Percentiles rank a stretch among this genome's conserved stretches.
These are phyloP conservation scores for Linurgus olivaceus DNA, from an alignment of 2,797 vertebrate genomes.

Conservation along the genomic window DNA sequence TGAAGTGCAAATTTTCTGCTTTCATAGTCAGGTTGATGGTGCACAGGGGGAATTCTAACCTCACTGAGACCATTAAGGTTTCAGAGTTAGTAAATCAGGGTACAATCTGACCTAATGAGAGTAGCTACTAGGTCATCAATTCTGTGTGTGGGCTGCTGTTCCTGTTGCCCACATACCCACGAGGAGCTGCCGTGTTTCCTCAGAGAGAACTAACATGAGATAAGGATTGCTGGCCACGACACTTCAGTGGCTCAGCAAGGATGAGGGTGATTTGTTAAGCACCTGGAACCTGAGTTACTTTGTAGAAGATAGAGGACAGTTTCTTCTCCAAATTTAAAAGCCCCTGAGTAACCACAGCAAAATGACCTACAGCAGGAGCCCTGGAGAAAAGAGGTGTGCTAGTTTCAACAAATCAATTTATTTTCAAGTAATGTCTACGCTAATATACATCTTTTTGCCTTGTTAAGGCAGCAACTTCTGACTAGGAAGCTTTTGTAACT, in stretches of 20 bases:
- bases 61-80: not conserved
- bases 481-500: not conserved
- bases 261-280: not conserved
- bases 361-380: not conserved
- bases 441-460: not conserved
- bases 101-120: not conserved
- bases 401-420: not conserved
- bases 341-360: not conserved
- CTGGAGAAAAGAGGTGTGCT: not conserved
- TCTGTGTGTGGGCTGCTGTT: not conserved
- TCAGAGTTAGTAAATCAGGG: constrained; percentile 33
- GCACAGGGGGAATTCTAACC: not conserved
- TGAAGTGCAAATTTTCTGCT: not conserved
- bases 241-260: not conserved
- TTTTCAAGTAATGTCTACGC: not conserved
- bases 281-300: not conserved
- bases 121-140: not conserved
- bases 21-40: not conserved
- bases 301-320: not conserved
- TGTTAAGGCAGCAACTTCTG: not conserved
- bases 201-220: not conserved
- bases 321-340: not conserved
- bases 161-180: not conserved
- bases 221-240: not conserved
- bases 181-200: not conserved